Evolutionary conservation across 2,888 invertebrate species (phyloP).

Genomic region (Amblyteles armatorius): DNA sequence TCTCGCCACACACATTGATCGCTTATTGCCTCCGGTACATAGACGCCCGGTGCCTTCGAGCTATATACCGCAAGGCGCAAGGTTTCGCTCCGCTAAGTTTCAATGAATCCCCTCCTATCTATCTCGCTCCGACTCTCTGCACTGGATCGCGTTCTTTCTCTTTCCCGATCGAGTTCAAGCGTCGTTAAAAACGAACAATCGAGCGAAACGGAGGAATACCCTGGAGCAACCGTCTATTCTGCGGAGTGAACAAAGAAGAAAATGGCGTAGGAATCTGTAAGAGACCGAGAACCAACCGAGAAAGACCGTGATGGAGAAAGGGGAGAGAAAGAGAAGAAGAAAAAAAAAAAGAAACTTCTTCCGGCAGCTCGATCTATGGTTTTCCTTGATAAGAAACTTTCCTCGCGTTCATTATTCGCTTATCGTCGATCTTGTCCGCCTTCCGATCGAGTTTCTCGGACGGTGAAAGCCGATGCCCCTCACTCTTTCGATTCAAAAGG

Average conservation of each 20-base stretch:
- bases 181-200: conserved; percentile 68
- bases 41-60: conserved; percentile 27
- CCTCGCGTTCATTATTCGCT: conserved; percentile 65
- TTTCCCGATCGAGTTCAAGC: conserved; percentile 52
- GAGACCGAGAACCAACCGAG: conserved; percentile 37
- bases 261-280: conserved; percentile 36
- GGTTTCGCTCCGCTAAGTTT: conserved; percentile 53
- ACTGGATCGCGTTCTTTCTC: conserved; percentile 4
- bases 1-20: neutral
- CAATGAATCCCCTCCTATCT: conserved; percentile 42
- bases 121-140: conserved; percentile 7
- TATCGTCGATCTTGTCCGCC: conserved; percentile 59
- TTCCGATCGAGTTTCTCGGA: conserved; percentile 60
- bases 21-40: conserved; percentile 35
- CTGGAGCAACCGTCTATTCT: conserved; percentile 32
- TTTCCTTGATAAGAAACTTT: conserved; percentile 66
- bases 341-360: conserved; percentile 57
- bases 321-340: conserved; percentile 15
- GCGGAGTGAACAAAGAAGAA: conserved; percentile 25
- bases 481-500: neutral
- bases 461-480: conserved; percentile 37
- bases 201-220: conserved; percentile 53
- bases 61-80: conserved; percentile 47
- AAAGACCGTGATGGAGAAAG: conserved; percentile 24
- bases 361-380: conserved; percentile 63